Percentiles rank a stretch among this genome's conserved stretches.
These are phyloP conservation scores for Calliphora vomitoria DNA, from an alignment of 2,888 invertebrate species.

Conservation along the genomic window DNA sequence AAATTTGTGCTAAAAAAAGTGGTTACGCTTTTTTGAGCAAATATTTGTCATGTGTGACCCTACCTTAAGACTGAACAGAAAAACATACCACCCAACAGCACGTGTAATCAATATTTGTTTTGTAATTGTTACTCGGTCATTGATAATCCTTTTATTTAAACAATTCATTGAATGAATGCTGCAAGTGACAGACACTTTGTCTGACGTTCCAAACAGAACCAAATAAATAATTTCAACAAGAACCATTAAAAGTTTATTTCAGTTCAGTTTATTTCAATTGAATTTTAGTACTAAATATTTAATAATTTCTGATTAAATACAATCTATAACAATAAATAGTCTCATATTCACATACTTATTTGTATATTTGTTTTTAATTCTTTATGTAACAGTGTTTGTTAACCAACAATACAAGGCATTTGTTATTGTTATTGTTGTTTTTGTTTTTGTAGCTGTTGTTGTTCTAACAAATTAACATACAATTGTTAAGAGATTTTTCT, in stretches of 20 bases:
- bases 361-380: background rate
- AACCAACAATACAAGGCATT: conserved; percentile 31
- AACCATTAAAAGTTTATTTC: background rate
- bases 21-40: no score
- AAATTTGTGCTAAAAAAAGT: no score
- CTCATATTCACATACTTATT: background rate
- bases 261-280: conserved; percentile 14
- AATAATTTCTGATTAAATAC: conserved; percentile 8
- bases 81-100: conserved; percentile 7
- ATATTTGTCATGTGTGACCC: no score
- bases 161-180: background rate
- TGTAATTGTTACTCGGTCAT: background rate
- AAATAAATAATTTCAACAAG: background rate
- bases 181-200: conserved; percentile 25
- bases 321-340: conserved; percentile 1
- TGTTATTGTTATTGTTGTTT: background rate
- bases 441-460: no score
- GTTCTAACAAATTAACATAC: conserved; percentile 52
- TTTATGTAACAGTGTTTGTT: conserved; percentile 10
- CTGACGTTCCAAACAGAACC: background rate
- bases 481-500: conserved; percentile 41
- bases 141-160: conserved; percentile 16
- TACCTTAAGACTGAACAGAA: no score
- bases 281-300: background rate
- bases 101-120: conserved; percentile 21